These are phyloP conservation scores for Dascillus cervinus DNA, from an alignment of 2,888 invertebrate species.

Conservation along the genomic window DNA sequence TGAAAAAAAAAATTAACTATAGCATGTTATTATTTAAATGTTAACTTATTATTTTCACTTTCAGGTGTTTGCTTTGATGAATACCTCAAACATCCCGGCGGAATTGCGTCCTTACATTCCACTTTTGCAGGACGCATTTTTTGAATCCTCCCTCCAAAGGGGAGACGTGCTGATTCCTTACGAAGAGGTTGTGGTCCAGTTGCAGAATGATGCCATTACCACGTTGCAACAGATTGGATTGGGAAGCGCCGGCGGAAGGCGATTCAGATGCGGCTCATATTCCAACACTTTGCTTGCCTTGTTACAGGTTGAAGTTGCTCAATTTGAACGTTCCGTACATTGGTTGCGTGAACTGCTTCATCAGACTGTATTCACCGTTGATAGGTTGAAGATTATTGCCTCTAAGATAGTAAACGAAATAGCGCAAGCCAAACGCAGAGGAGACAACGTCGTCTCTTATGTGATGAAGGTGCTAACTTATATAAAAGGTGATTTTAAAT, in stretches of 20 bases:
- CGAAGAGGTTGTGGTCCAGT: conserved; percentile 68
- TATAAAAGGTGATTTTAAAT: conserved; percentile 43
- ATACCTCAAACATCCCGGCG: conserved; percentile 54
- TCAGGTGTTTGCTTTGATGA: conserved; percentile 66
- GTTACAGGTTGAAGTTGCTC: conserved; percentile 68
- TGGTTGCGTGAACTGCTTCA: conserved; percentile 73
- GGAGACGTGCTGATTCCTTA: conserved; percentile 50
- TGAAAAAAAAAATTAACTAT: neutral
- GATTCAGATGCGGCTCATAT: conserved; percentile 67
- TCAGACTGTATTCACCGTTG: conserved; percentile 60
- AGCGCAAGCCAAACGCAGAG: conserved; percentile 65
- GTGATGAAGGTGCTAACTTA: conserved; percentile 54
- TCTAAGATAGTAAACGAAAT: conserved; percentile 77
- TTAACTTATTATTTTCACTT: conserved; percentile 20
- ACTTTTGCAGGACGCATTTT: conserved; percentile 63
- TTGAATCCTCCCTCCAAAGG: conserved; percentile 66
- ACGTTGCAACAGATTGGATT: conserved; percentile 58
- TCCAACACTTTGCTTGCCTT: conserved; percentile 58
- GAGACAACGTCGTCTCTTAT: conserved; percentile 58
- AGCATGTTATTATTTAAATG: neutral
- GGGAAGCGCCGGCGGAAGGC: conserved; percentile 38
- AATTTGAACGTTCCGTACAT: conserved; percentile 65
- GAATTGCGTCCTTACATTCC: conserved; percentile 65
- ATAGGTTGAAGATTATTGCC: conserved; percentile 68
- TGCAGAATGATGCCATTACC: conserved; percentile 67